Conservation (phyloP, 1,140 invertebrate species). For the Drosophila kikkawai region DNA sequence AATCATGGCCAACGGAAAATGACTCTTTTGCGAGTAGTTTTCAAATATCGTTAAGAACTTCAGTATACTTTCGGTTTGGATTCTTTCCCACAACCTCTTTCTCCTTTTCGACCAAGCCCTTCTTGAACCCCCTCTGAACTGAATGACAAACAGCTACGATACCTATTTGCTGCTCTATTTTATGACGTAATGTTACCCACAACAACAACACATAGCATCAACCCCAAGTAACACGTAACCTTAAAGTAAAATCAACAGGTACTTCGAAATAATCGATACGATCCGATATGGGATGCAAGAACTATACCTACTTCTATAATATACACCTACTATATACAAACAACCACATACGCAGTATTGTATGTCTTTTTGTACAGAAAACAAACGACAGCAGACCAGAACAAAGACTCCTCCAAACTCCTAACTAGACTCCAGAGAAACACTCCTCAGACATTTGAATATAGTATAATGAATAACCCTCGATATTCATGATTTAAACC, state of each 20-base stretch:
- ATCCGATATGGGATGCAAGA: constrained; percentile 28
- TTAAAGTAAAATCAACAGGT: constrained; percentile 60
- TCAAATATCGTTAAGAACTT: background rate
- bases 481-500: constrained; percentile 7
- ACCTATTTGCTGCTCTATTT: constrained; percentile 78
- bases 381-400: constrained; percentile 42
- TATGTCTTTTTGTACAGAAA: constrained; percentile 77
- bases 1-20: background rate
- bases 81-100: background rate
- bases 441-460: constrained; percentile 39
- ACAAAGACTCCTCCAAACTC: constrained; percentile 74
- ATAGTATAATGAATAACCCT: constrained; percentile 2
- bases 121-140: constrained; percentile 42
- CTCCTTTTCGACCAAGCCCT: constrained; percentile 15
- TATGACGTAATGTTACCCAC: constrained; percentile 78
- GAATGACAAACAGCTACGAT: constrained; percentile 71
- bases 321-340: constrained; percentile 73
- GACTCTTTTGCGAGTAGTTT: background rate
- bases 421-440: constrained; percentile 40
- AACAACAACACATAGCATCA: constrained; percentile 29
- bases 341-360: constrained; percentile 79
- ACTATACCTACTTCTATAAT: constrained; percentile 63
- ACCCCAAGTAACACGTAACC: constrained; percentile 31
- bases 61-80: constrained; percentile 14
- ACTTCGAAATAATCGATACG: constrained; percentile 43